These are phyloP conservation scores for Mimas tiliae DNA, from an alignment of 2,888 invertebrate genomes.

Conservation along the genomic window DNA sequence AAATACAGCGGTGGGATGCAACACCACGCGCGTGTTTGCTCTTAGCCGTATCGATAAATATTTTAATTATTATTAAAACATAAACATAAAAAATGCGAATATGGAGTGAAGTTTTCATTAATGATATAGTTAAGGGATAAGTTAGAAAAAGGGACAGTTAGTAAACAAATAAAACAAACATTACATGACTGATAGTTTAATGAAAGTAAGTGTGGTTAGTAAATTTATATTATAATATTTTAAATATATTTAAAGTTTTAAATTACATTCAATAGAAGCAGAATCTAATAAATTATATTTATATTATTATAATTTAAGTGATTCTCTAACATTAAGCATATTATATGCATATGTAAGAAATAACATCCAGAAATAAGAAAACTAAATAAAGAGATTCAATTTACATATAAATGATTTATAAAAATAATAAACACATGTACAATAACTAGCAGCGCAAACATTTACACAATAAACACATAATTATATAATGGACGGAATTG, in stretches of 20 bases:
- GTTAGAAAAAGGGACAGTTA: conserved; percentile 53
- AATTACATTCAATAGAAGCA: not conserved
- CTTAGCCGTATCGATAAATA: no score
- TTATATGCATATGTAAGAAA: no score
- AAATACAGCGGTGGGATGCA: no score
- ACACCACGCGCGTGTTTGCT: no score
- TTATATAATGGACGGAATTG: not conserved
- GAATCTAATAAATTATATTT: no score
- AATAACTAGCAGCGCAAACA: not conserved
- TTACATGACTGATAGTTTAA: conserved; percentile 31
- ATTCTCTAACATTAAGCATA: no score
- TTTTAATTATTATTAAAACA: no score
- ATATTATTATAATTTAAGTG: no score
- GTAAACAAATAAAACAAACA: conserved; percentile 53
- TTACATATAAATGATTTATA: not conserved
- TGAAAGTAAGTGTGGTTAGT: conserved; percentile 36
- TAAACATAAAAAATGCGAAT: no score
- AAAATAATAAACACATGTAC: not conserved
- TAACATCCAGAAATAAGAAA: not conserved
- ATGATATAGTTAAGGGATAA: not conserved
- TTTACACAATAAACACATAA: not conserved
- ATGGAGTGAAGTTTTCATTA: no score
- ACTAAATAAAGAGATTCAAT: not conserved
- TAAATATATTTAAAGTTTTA: no score
- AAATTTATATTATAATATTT: conserved; percentile 26